Percentiles rank a stretch among this genome's conserved stretches.
Conservation (phyloP, 2,113 vertebrate genomes). For the Leptobrachium ailaonicum region DNA sequence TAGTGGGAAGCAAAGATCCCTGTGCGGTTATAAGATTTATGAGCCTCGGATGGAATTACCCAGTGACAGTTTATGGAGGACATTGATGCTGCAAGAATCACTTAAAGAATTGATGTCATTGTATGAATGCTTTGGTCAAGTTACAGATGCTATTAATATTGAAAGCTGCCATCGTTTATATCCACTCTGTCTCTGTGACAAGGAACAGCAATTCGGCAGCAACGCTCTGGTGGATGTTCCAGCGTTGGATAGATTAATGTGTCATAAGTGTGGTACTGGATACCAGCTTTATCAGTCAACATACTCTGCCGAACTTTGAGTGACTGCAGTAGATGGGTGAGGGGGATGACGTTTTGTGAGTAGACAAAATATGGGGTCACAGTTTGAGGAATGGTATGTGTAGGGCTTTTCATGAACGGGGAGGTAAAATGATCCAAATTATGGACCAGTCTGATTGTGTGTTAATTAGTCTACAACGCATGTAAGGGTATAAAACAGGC, state of each 20-base stretch:
- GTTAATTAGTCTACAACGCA: too few relatives aligned
- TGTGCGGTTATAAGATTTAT: background rate
- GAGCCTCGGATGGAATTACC: background rate
- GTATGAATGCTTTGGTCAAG: constrained; percentile 10
- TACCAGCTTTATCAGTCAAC: background rate
- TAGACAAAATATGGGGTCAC: too few relatives aligned
- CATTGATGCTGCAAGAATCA: background rate
- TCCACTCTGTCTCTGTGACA: constrained; percentile 16
- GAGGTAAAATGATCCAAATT: too few relatives aligned
- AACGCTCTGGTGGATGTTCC: background rate
- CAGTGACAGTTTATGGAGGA: background rate
- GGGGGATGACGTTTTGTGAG: too few relatives aligned
- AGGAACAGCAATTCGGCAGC: background rate
- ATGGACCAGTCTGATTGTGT: too few relatives aligned
- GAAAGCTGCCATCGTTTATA: background rate
- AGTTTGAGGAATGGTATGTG: too few relatives aligned
- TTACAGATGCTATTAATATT: background rate
- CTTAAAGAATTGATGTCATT: background rate
- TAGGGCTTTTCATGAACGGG: too few relatives aligned
- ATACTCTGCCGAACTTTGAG: background rate
- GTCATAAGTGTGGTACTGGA: background rate
- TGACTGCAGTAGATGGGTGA: too few relatives aligned
- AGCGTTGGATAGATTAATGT: background rate
- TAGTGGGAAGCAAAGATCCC: background rate
- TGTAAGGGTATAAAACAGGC: too few relatives aligned